Evolutionary conservation across 2,113 vertebrate species (phyloP).

Genomic region (Festucalex cinctus): DNA sequence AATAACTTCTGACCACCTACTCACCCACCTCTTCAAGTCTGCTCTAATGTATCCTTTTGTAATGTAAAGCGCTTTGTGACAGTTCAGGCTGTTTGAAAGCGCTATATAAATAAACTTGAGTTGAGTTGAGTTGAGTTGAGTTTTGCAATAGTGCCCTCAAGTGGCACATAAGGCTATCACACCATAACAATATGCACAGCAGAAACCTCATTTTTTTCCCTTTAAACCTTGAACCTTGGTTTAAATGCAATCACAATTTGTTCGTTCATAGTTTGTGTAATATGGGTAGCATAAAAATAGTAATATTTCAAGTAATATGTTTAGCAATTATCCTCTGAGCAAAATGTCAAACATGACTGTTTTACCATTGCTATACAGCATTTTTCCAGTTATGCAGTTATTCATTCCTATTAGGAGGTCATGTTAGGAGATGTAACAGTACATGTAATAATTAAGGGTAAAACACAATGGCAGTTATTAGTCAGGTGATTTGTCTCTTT

Average conservation of each 20-base stretch:
- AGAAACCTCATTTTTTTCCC: neutral
- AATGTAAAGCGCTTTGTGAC: no score
- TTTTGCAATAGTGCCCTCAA: slow-evolving; percentile 2
- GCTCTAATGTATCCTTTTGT: neutral
- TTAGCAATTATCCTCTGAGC: neutral
- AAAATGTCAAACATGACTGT: neutral
- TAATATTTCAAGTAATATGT: neutral
- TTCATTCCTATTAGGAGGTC: neutral
- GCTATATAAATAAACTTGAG: no score
- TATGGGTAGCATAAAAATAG: neutral
- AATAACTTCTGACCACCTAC: neutral
- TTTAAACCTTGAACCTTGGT: neutral
- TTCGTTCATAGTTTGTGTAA: neutral
- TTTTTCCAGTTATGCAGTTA: neutral
- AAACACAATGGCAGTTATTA: neutral
- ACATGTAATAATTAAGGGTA: neutral
- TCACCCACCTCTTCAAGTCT: neutral
- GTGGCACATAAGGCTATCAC: neutral
- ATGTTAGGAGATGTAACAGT: neutral
- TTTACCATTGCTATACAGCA: neutral
- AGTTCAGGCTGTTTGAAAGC: no score
- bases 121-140: no score
- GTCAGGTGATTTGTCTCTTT: neutral
- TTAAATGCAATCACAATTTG: neutral
- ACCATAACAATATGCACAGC: neutral